Evolutionary conservation across 2,113 vertebrate genomes (phyloP).

Genomic region (Lasiurus cinereus): DNA sequence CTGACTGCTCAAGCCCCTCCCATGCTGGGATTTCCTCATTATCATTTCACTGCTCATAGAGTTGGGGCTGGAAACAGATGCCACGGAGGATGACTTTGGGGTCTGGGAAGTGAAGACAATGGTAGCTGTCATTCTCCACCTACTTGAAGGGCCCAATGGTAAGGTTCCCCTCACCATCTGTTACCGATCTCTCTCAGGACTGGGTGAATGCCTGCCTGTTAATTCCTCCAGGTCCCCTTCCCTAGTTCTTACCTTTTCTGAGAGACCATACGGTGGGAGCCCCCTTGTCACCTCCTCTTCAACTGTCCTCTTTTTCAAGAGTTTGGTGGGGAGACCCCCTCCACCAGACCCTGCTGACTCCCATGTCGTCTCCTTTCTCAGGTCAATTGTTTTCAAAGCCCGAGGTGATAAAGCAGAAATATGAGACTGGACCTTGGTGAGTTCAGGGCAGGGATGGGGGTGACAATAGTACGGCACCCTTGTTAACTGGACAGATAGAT

Average conservation of each 20-base stretch:
- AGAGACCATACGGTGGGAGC: constrained; percentile 35
- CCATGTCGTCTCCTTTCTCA: constrained; percentile 80
- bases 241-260: neutral
- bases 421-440: constrained; percentile 97
- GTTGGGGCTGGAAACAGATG: constrained; percentile 90
- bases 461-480: neutral
- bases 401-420: constrained; percentile 96
- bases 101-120: constrained; percentile 94
- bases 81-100: constrained; percentile 91
- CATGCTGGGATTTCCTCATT: constrained; percentile 50
- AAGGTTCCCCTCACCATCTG: constrained; percentile 79
- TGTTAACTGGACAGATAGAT: neutral
- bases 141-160: constrained; percentile 93
- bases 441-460: constrained; percentile 61
- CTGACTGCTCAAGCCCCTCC: neutral
- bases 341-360: constrained; percentile 71
- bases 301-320: constrained; percentile 68
- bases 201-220: neutral
- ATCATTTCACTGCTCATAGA: constrained; percentile 84
- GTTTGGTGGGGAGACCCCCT: constrained; percentile 67
- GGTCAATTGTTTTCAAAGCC: constrained; percentile 92
- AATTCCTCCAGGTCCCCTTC: neutral
- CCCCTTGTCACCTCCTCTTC: constrained; percentile 35
- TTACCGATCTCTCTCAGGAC: neutral
- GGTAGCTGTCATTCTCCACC: constrained; percentile 91